Evolutionary conservation across 2,113 vertebrate species (phyloP).

Genomic region (Oceanites oceanicus): DNA sequence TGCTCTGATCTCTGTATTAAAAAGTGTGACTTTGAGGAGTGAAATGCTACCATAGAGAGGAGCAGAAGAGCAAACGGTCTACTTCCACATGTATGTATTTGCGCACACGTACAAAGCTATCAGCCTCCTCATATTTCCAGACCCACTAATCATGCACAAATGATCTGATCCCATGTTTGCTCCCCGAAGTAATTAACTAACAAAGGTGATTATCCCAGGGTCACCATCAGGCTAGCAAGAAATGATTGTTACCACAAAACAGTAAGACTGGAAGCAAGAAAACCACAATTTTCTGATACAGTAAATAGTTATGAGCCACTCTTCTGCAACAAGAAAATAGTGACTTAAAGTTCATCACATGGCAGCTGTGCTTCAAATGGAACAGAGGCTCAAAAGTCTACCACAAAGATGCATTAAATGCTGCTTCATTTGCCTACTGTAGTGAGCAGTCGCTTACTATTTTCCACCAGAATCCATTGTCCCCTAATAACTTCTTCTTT

Average conservation of each 20-base stretch:
- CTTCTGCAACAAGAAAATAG: background rate
- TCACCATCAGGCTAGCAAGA: constrained; percentile 5
- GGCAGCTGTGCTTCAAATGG: background rate
- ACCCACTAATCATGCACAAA: constrained; percentile 46
- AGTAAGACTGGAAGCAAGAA: background rate
- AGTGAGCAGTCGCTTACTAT: background rate
- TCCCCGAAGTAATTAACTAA: constrained; percentile 39
- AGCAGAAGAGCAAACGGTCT: background rate
- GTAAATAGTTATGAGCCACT: background rate
- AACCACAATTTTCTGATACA: background rate
- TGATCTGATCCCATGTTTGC: background rate
- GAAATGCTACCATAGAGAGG: background rate
- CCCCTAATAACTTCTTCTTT: background rate
- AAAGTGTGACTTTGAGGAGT: too few species aligned
- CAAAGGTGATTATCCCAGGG: constrained; percentile 36
- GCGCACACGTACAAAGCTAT: background rate
- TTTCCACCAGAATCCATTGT: background rate
- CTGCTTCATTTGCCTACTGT: background rate
- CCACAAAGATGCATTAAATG: background rate
- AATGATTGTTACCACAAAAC: background rate
- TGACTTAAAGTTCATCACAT: background rate
- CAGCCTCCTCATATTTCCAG: background rate
- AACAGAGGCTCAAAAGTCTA: background rate
- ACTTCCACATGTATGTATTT: background rate
- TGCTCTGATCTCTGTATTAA: too few species aligned